Evolutionary conservation across 2,113 vertebrate species (phyloP).

Genomic region (Meleagris gallopavo): DNA sequence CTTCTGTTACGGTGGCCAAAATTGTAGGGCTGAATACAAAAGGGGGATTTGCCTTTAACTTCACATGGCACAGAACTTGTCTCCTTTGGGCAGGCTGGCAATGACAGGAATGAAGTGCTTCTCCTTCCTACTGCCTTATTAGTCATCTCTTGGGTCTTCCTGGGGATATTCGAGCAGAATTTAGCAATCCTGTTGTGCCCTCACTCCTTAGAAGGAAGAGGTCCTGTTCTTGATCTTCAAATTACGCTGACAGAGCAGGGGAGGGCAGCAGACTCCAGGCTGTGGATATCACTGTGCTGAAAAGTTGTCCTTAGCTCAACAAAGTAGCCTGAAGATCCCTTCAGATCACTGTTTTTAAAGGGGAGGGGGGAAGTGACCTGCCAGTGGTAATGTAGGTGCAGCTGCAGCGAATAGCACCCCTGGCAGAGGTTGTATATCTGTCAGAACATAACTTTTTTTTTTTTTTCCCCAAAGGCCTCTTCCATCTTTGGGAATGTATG

Average conservation of each 20-base stretch:
- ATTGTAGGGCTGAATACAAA: not conserved
- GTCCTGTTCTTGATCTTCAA: not conserved
- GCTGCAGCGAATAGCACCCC: not conserved
- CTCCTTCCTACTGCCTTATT: not conserved
- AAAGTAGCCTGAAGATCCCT: not conserved
- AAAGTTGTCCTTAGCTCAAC: not conserved
- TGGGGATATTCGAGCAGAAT: not conserved
- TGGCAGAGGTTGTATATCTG: not conserved
- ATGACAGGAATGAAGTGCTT: not conserved
- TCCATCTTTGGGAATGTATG: fast-evolving
- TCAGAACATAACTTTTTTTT: not conserved
- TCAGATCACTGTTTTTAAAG: not conserved
- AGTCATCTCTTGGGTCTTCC: not conserved
- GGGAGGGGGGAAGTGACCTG: not conserved
- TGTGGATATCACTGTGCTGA: not conserved
- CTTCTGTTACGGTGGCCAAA: not conserved
- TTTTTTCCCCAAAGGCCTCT: not conserved
- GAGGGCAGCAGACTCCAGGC: not conserved
- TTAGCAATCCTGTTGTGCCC: not conserved
- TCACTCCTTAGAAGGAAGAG: not conserved
- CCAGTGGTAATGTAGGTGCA: not conserved
- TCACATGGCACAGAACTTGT: not conserved
- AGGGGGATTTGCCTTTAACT: not conserved
- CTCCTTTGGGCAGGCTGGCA: not conserved
- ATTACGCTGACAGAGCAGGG: not conserved